Evolutionary conservation across 2,888 invertebrate species (phyloP).

Genomic region (Chironomus tentans): DNA sequence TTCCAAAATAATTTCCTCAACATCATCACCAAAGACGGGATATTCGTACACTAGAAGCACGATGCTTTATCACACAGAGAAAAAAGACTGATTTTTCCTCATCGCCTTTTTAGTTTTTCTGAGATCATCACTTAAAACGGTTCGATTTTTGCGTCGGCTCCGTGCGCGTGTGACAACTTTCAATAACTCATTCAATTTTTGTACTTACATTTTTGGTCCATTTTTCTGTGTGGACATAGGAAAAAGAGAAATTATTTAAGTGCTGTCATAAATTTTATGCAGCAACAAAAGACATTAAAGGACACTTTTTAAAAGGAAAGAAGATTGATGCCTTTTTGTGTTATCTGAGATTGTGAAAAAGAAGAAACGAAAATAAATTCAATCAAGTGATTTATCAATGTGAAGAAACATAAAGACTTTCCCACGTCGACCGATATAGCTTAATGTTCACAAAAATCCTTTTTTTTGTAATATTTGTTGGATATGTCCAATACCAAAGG

Average conservation of each 20-base stretch:
- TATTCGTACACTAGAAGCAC: neutral
- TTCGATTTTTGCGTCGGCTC: neutral
- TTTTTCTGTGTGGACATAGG: neutral
- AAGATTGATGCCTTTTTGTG: slow-evolving; percentile 17
- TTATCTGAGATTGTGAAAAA: slow-evolving; percentile 16
- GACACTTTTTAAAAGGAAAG: neutral
- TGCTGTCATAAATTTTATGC: neutral
- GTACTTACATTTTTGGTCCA: too few species aligned
- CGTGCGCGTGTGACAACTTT: neutral
- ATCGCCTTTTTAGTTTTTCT: slow-evolving; percentile 1
- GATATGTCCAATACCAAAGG: too few species aligned
- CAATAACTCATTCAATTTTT: too few species aligned
- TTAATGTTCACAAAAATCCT: too few species aligned
- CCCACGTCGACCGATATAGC: too few species aligned
- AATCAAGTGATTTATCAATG: slow-evolving; percentile 24
- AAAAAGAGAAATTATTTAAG: neutral
- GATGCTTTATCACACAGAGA: neutral
- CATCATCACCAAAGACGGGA: neutral
- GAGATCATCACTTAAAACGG: slow-evolving; percentile 17
- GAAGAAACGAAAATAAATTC: too few species aligned
- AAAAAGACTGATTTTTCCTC: too few species aligned
- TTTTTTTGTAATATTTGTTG: too few species aligned
- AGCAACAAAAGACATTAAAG: slow-evolving; percentile 8
- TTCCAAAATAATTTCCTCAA: neutral
- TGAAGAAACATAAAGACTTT: neutral